phyloP scores from a whole-genome alignment of 2,797 vertebrate genomes.

The Molossus alvarezi region DNA sequence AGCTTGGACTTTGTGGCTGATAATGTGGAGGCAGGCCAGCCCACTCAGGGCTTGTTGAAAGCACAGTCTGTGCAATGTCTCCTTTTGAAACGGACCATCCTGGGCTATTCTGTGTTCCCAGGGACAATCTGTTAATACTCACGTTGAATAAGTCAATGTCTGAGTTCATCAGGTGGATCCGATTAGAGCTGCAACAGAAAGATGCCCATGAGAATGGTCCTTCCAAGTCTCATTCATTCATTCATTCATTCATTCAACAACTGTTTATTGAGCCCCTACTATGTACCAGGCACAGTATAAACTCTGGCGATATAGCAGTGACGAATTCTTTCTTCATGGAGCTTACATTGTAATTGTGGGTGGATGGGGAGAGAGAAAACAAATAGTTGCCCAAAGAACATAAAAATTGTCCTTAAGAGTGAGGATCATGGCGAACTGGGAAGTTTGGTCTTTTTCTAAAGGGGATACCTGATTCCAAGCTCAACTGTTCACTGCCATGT shows the following conservation, averaged over 20 bases:
- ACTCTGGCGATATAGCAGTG: background rate
- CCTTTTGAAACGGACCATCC: background rate
- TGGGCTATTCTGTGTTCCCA: background rate
- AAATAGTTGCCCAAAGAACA: background rate
- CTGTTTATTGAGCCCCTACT: background rate
- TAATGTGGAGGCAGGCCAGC: background rate
- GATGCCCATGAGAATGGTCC: background rate
- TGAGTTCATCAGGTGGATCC: slow-evolving; percentile 78
- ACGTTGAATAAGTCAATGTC: slow-evolving; percentile 74
- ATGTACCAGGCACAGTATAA: background rate
- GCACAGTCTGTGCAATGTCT: background rate
- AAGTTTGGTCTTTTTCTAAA: background rate
- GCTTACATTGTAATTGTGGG: background rate
- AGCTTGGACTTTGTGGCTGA: background rate
- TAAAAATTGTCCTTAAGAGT: background rate
- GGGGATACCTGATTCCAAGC: background rate
- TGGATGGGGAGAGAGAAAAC: background rate
- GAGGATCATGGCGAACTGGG: background rate
- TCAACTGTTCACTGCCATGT: background rate
- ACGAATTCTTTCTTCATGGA: background rate
- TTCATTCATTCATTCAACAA: no score
- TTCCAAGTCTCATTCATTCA: background rate
- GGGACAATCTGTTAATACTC: slow-evolving; percentile 59
- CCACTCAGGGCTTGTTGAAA: background rate
- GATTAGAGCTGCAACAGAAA: slow-evolving; percentile 81